Evolutionary conservation across 2,888 invertebrate genomes (phyloP), one percentile per base, ranked within the genome.

Genomic region (Dryocosmus kuriphilus): DNA sequence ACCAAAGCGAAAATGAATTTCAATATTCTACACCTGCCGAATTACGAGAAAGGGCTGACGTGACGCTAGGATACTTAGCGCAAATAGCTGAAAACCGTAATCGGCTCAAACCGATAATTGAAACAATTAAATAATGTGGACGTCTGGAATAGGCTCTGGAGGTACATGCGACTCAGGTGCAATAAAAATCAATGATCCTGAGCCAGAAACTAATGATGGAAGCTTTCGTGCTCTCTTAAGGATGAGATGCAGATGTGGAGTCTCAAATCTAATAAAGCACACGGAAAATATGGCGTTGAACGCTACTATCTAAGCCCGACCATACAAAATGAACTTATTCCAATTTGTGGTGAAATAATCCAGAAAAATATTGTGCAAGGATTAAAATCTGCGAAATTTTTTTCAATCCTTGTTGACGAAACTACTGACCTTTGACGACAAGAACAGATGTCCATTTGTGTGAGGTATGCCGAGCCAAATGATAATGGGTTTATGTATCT

Each of bases 391-490:
- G 30, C 51, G 2, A 6, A 71, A 71, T 32, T 71, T 38, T 38
- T 71, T 71, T 5, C 67, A 24, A 71, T 71, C 14, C 30, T 71
- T 41, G 30, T 30, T 35, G 71, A 71, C 41, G 71, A 71, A 71
- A 71, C 32, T 19, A 38, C 38, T 41, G 71, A 71, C 3, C 19
- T 30, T 16, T 22, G 19, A 32, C 22, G 11, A 71, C 30, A 35
- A 24, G 71, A 35, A 30, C 71, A 71, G 71, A n/a, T 71, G 3
- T 32, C 76, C 32, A 5, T 76, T n/a, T 71, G 76, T 32, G n/a
- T 67, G 9, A 24, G 76, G 51, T 76, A 76, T 35, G 51, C 67
- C 7, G 51, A 78, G 46, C 14, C 22, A 30, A 51, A 63, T 9
- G 41, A 38, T 11, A 51, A 30, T 19, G 51, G 7, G n/a, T 57